phyloP scores from a whole-genome alignment of 2,113 vertebrate species.

The Chiloscyllium plagiosum region DNA sequence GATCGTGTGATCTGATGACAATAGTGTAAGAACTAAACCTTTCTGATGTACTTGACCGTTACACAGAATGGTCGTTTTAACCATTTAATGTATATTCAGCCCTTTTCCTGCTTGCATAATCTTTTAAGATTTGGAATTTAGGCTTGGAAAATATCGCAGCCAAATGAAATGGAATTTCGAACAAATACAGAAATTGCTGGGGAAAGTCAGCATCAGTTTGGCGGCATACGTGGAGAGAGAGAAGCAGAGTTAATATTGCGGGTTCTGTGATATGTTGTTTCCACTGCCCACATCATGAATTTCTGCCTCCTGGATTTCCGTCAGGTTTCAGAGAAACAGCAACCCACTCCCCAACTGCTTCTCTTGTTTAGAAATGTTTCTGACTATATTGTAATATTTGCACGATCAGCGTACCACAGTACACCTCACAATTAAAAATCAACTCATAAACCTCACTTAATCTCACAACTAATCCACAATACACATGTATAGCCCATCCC shows the following conservation, averaged over 20 bases:
- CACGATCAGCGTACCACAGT: background rate
- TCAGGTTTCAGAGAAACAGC: background rate
- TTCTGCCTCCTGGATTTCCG: background rate
- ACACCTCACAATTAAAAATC: background rate
- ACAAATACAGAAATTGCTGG: no score
- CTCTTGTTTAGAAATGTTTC: background rate
- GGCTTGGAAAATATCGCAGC: background rate
- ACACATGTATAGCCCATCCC: no score
- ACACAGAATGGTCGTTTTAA: background rate
- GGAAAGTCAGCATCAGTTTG: no score
- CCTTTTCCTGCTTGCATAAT: background rate
- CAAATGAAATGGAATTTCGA: background rate
- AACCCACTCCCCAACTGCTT: background rate
- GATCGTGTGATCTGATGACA: background rate
- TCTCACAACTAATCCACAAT: no score
- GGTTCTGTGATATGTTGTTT: no score
- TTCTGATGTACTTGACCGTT: background rate
- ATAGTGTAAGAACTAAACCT: background rate
- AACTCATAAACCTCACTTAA: no score
- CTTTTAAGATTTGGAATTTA: background rate
- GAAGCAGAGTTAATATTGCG: no score
- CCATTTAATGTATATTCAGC: background rate
- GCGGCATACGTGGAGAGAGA: no score
- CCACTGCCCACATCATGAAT: background rate
- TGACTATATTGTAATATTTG: background rate